Base-by-base conservation (phyloP, 2,888 invertebrate genomes). In the Sminthurinus aureus region DNA sequence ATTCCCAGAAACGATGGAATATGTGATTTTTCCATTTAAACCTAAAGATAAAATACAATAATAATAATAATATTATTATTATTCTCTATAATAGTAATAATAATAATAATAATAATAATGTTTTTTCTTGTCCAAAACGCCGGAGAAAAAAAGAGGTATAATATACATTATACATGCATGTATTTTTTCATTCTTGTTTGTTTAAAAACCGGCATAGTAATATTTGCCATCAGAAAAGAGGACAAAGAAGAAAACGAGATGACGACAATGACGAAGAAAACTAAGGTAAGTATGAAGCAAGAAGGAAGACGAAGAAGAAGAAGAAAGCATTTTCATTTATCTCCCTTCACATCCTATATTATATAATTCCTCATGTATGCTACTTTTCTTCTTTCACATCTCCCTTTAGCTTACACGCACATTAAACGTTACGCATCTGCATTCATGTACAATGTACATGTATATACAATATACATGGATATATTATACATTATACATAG, bases 1-100 rank as follows among this genome's bases (percentile, higher is more conserved):
- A 90, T 97, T 95, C 77, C 97, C 97, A 71, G 94, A 93, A 75
- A 94, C 93, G 89, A 98, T 95, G 87, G 93, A 93, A 91, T 97
- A 98, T 71, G 92, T 91, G 81, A 98, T 93, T 89, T 93, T 93
- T 18, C 96, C 97, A 91, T 98, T 98, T 89, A 94, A 93, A 85
- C 96, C 96, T 96, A 75, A 26, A 75, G 82, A 82, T 82, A 82
- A 77, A 82, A 82, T 13, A 24, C n/a, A 69, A 69, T 58, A 58
- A 58, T 58, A 18, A 38, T 38, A 38, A 38, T 38, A 38, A 4
- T 38, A 38, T 38, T 18, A 58, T 58, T 58, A 15, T 58, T 58
- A 15, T 58, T 58, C 58, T 58, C 58, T 9, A 13, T 58, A 18
- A 13, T 38, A 38, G 38, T 38, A 38, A 38, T 38, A 38, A 38